Base-by-base conservation (phyloP, 2,797 vertebrate genomes). In the Selene dorsalis region DNA sequence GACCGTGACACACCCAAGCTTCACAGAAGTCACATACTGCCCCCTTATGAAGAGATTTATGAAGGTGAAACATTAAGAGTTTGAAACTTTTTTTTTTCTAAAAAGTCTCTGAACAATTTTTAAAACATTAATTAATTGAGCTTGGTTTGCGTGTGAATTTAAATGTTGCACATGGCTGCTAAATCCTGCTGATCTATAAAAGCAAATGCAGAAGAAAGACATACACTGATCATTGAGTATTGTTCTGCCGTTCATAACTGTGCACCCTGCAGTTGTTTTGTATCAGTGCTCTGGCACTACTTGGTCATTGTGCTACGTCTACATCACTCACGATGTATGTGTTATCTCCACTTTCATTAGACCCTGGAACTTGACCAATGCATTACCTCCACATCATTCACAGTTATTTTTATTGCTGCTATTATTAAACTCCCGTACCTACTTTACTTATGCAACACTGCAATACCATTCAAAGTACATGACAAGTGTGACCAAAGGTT, bases 11-110 rank as follows among this genome's bases (percentile, higher is more conserved):
- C 57, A 99, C 96, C 98, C 98, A 99, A 8, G 98, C 98, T 89
- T 99, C 98, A 84, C 98, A 99, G 93, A 99, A 99, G 90, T 99
- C 98, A 90, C 98, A 99, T 69, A 99, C 96, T 24, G 98, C 98
- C 26, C 98, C 98, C 95, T 95, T 55, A 65, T 80, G 85, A 62
- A 18, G 17, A 62, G 3, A 22, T 50, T 41, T 1, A 67, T 20
- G 11, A 80, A 48, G 0, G 4, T 35, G 6, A 35, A 35, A 13
- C 16, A 38, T 6, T 22, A 16, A 17, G 1, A 2, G 9, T 14
- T 60, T 20, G 3, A 6, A 30, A 10, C 8, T 2, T 17, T 45
- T 17, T 26, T 53, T 59, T 22, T 48, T 48, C 18, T 4, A 43
- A 41, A 12, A 41, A 12, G 7, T 6, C 26, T 10, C 43, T n/a